Evolutionary conservation across 2,113 vertebrate genomes (phyloP), one percentile per base, ranked within the genome.

Genomic region (Peromyscus californicus): DNA sequence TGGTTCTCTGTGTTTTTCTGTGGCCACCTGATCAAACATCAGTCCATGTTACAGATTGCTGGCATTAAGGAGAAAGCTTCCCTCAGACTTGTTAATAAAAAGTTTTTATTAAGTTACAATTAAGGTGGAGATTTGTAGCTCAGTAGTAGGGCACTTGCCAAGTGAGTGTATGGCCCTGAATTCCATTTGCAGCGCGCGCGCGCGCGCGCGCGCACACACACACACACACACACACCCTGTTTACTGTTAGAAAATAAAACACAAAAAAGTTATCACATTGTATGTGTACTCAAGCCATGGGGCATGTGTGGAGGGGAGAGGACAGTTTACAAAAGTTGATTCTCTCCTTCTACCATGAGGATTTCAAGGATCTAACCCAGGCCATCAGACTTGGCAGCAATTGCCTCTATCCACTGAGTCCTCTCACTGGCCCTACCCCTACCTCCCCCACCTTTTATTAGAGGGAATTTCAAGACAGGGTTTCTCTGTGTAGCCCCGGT

Each of bases 161-260:
- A 42, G n/a, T 63, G 24, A 63, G 82, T 84, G 24, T 63, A 13
- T 10, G 13, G 22, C 13, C 80, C 80, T 39, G 57, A 61, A 83
- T 61, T 82, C 36, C 36, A 61, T 61, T 57, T 36, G 21, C 36
- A 59, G 51, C 79, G 57, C 51, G 57, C 31, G 57, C 29, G 33
- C 26, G 51, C 76, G 33, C 76, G 33, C 48, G 54, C 45, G 33
- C 48, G 33, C 16, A 51, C 45, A 79, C 76, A 33, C 48, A n/a
- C 17, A 80, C 78, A 80, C 45, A 79, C 42, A 48, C 15, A 29
- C 75, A 48, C n/a, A 9, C 29, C 9, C 26, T 19, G 39, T 21
- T 84, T 33, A 10, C 21, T 8, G 4, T 83, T 89, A 76, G 84
- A 95, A 95, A 92, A 90, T n/a, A 82, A 91, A 42, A 88, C 31